These are phyloP conservation scores for Hoplias malabaricus DNA, from an alignment of 2,113 vertebrate genomes.

Conservation along the genomic window DNA sequence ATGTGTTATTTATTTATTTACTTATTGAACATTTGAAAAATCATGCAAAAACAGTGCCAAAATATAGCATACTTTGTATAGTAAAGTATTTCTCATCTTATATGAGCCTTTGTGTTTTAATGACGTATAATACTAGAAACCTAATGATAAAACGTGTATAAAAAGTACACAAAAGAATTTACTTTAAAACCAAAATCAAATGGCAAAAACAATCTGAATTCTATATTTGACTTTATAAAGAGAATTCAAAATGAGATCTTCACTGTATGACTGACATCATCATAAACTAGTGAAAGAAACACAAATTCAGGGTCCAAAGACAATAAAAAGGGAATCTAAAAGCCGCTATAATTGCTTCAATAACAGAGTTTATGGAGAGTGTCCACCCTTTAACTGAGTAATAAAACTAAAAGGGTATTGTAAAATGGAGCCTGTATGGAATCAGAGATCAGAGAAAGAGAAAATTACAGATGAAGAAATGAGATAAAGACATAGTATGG, in stretches of 20 bases:
- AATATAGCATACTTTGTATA: too few species aligned
- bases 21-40: too few species aligned
- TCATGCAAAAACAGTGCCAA: too few species aligned
- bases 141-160: neutral
- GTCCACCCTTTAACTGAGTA: conserved; percentile 53
- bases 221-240: conserved; percentile 1
- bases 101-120: neutral
- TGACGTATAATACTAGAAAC: too few species aligned
- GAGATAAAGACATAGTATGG: neutral
- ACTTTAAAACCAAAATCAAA: neutral
- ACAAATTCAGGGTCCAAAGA: conserved; percentile 44
- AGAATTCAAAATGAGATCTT: neutral
- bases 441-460: conserved; percentile 14
- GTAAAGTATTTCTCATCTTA: neutral
- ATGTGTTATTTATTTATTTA: too few species aligned
- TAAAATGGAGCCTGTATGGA: conserved; percentile 38
- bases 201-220: neutral
- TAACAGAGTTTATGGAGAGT: conserved; percentile 59
- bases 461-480: conserved; percentile 5
- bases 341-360: conserved; percentile 51
- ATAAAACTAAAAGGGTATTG: conserved; percentile 50
- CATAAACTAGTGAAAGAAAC: conserved; percentile 30
- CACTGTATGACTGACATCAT: conserved; percentile 36
- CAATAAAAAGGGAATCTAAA: conserved; percentile 43
- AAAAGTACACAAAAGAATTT: neutral